phyloP scores from a whole-genome alignment of 1,140 invertebrate genomes.

The Brachionus calyciflorus region DNA sequence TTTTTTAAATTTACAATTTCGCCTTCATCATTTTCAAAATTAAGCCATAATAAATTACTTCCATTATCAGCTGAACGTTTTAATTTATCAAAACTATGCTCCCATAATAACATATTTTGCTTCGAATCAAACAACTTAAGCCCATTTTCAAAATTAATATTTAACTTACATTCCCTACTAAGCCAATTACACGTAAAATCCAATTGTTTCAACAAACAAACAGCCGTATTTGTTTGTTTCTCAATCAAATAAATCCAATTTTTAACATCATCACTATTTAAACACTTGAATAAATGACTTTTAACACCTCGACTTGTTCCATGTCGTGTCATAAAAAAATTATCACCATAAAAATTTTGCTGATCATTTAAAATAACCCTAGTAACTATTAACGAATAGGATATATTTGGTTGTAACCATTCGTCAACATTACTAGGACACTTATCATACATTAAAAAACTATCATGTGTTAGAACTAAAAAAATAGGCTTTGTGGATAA shows the following conservation, averaged over 20 bases:
- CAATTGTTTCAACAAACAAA: conserved; percentile 65
- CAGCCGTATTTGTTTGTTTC: conserved; percentile 83
- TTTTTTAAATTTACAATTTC: conserved; percentile 60
- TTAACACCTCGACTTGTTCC: conserved; percentile 74
- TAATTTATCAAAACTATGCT: conserved; percentile 85
- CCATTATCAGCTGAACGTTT: conserved; percentile 90
- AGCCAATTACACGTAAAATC: conserved; percentile 74
- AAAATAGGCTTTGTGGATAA: conserved; percentile 79
- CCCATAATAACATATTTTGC: conserved; percentile 68
- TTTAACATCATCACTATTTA: not conserved
- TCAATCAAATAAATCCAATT: conserved; percentile 83
- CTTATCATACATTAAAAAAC: conserved; percentile 86
- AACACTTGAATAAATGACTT: conserved; percentile 73
- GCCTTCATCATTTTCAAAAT: conserved; percentile 85
- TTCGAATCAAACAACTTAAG: conserved; percentile 69
- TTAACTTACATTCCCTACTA: conserved; percentile 75
- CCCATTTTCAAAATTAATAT: conserved; percentile 81
- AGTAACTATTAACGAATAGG: conserved; percentile 74
- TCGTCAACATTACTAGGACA: conserved; percentile 93
- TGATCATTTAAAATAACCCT: no score
- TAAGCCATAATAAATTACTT: conserved; percentile 79
- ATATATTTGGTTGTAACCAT: conserved; percentile 84
- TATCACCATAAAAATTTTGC: no score
- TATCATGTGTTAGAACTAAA: conserved; percentile 85
- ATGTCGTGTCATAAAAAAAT: conserved; percentile 4